A percentile compares a stretch with the other conserved stretches of the same genome.
Conservation (phyloP, 1,140 invertebrate species). For the Myzus persicae region DNA sequence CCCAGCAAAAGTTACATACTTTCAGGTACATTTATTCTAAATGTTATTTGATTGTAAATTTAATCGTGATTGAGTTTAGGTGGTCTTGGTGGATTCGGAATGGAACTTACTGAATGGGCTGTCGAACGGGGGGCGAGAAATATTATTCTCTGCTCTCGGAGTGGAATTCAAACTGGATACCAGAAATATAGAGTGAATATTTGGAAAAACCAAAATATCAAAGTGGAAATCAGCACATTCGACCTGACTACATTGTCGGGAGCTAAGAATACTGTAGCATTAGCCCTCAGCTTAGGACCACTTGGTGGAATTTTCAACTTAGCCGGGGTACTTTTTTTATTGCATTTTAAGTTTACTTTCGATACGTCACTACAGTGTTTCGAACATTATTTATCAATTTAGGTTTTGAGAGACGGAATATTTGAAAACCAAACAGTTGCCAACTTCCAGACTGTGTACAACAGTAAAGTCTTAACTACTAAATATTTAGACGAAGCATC, state of each 20-base stretch:
- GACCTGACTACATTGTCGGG: conserved; percentile 50
- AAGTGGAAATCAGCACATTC: conserved; percentile 51
- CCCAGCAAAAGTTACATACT: conserved; percentile 41
- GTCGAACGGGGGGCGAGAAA: conserved; percentile 39
- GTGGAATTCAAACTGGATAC: conserved; percentile 58
- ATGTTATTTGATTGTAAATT: background rate
- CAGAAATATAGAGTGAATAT: conserved; percentile 58
- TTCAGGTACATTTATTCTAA: background rate
- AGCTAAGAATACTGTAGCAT: conserved; percentile 38
- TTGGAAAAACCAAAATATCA: conserved; percentile 32
- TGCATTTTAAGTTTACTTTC: background rate
- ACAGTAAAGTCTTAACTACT: conserved; percentile 55
- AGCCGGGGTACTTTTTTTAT: conserved; percentile 27
- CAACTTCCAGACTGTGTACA: conserved; percentile 46
- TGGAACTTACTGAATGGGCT: conserved; percentile 59
- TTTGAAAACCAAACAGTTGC: conserved; percentile 56
- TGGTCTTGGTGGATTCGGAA: conserved; percentile 59
- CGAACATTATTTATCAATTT: background rate
- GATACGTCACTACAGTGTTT: background rate
- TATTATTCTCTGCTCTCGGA: conserved; percentile 58
- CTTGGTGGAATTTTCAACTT: conserved; percentile 58
- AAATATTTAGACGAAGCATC: conserved; percentile 38
- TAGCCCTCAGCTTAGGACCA: conserved; percentile 34
- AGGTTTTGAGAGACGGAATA: conserved; percentile 56
- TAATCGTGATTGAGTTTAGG: conserved; percentile 68